A percentile compares a stretch with the other conserved stretches of the same genome.
Evolutionary conservation across 2,888 invertebrate genomes (phyloP).

Genomic region (Hirtodrosophila histrioides): DNA sequence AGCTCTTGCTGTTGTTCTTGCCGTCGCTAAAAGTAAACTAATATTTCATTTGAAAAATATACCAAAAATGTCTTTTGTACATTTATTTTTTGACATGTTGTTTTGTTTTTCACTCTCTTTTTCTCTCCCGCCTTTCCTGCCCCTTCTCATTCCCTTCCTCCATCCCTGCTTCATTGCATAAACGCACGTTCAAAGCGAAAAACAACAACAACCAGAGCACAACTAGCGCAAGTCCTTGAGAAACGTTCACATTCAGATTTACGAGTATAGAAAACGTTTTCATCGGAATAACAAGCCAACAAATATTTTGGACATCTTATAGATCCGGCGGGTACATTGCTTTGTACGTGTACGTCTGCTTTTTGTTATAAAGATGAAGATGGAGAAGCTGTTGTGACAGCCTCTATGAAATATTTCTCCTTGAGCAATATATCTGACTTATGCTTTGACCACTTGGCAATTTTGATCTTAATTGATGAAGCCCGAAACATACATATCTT

Average conservation of each 20-base stretch:
- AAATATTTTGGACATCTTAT: slow-evolving; percentile 62
- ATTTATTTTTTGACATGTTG: slow-evolving; percentile 78
- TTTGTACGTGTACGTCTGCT: slow-evolving; percentile 25
- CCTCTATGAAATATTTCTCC: slow-evolving; percentile 45
- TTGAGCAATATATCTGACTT: slow-evolving; percentile 39
- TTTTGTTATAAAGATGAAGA: slow-evolving; percentile 41
- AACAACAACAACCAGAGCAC: slow-evolving; percentile 18
- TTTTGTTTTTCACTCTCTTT: slow-evolving; percentile 68
- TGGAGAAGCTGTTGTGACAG: slow-evolving; percentile 43
- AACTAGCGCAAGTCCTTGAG: slow-evolving; percentile 62
- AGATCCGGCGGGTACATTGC: slow-evolving; percentile 40
- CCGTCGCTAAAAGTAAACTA: slow-evolving; percentile 74
- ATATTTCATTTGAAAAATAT: slow-evolving; percentile 79
- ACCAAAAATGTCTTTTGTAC: slow-evolving; percentile 77
- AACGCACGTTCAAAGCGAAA: slow-evolving; percentile 51
- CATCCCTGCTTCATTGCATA: slow-evolving; percentile 61
- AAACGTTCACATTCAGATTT: slow-evolving; percentile 55
- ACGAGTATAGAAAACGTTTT: slow-evolving; percentile 68
- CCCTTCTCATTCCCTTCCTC: slow-evolving; percentile 7
- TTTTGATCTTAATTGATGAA: slow-evolving; percentile 29
- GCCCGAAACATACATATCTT: slow-evolving; percentile 1
- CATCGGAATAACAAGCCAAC: slow-evolving; percentile 68
- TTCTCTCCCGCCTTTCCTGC: background rate
- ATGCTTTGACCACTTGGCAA: slow-evolving; percentile 22
- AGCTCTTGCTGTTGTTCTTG: slow-evolving; percentile 43